phyloP scores from a whole-genome alignment of 2,113 vertebrate genomes.

The Chrysochloris asiatica region DNA sequence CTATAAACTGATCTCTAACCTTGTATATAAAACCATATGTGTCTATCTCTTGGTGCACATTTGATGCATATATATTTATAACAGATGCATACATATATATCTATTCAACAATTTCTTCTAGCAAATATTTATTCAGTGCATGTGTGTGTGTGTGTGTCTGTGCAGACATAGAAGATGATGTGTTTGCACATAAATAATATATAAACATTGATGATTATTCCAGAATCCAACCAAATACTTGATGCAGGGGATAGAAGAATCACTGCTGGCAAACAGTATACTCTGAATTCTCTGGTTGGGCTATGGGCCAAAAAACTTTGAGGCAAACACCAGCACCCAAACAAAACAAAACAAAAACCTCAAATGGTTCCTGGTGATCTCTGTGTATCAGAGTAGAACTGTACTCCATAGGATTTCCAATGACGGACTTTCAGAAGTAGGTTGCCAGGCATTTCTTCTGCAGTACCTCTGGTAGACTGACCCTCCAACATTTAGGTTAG shows the following conservation, averaged over 20 bases:
- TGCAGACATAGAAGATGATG: not conserved
- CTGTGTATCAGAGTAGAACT: not conserved
- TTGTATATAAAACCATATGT: conserved; percentile 71
- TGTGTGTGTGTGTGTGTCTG: not conserved
- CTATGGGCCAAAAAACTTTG: not conserved
- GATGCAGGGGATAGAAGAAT: too few species aligned
- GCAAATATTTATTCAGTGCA: conserved; percentile 38
- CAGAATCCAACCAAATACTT: not conserved
- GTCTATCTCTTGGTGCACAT: not conserved
- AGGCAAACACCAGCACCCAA: not conserved
- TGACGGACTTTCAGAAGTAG: not conserved
- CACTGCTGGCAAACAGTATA: not conserved
- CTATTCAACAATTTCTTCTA: not conserved
- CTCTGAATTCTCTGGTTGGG: too few species aligned
- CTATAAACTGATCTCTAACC: conserved; percentile 55
- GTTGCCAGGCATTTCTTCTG: not conserved
- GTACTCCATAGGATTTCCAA: not conserved
- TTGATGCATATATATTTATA: not conserved
- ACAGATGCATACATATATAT: not conserved
- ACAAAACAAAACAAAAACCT: not conserved
- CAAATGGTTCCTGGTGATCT: not conserved
- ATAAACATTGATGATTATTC: not conserved
- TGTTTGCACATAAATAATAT: not conserved
- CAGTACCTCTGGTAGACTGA: not conserved
- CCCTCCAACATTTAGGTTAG: not conserved